Conservation (phyloP, 2,888 invertebrate genomes). For the Eristalinus aeneus region DNA sequence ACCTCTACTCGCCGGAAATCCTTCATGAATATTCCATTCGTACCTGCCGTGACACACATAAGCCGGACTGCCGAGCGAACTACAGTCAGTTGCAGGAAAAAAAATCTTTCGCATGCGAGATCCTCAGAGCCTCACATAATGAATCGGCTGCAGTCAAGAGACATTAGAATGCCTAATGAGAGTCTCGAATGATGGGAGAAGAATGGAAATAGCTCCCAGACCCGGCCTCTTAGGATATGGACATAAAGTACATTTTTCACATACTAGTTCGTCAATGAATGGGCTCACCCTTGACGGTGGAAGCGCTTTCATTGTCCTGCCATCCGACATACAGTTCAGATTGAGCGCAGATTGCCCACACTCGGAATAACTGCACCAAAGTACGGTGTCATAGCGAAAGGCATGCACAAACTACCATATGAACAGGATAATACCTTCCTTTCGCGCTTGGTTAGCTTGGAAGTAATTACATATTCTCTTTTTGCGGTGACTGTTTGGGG, state of each 20-base stretch:
- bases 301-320: background rate
- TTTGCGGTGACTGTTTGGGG: background rate
- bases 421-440: slow-evolving; percentile 56
- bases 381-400: slow-evolving; percentile 1
- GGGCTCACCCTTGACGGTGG: background rate
- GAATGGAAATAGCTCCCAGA: background rate
- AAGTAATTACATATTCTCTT: slow-evolving; percentile 54
- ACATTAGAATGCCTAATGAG: slow-evolving; percentile 39
- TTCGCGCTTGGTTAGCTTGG: slow-evolving; percentile 49
- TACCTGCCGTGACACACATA: slow-evolving; percentile 48
- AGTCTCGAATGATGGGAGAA: background rate
- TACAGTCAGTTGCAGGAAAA: slow-evolving; percentile 19
- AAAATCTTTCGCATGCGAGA: slow-evolving; percentile 46
- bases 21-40: slow-evolving; percentile 57
- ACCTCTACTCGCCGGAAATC: slow-evolving; percentile 42
- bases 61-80: background rate
- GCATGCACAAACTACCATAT: background rate
- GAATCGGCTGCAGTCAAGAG: slow-evolving; percentile 50
- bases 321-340: background rate
- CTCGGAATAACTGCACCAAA: background rate
- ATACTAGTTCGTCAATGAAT: slow-evolving; percentile 7
- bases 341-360: background rate
- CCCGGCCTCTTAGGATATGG: slow-evolving; percentile 6
- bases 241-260: slow-evolving; percentile 24
- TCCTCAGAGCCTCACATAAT: slow-evolving; percentile 54